Conservation (phyloP, 2,888 invertebrate species). For the Platycheirus albimanus region DNA sequence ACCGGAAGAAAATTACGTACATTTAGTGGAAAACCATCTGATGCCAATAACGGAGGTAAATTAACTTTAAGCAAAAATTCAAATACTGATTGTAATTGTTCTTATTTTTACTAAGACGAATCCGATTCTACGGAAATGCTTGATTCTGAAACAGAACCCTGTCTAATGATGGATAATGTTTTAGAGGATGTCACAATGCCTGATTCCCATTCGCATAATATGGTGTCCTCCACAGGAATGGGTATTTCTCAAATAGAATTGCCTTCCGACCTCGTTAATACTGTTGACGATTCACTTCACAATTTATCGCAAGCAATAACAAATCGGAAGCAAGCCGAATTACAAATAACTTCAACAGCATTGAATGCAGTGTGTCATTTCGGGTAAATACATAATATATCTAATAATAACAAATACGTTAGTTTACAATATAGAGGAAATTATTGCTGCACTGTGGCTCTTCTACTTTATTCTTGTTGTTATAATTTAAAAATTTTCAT, state of each 20-base stretch:
- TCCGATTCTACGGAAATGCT: slow-evolving; percentile 90
- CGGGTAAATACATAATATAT: slow-evolving; percentile 77
- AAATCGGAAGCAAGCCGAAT: slow-evolving; percentile 87
- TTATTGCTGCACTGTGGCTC: no score
- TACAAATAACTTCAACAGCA: slow-evolving; percentile 81
- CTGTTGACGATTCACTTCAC: slow-evolving; percentile 87
- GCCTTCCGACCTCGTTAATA: slow-evolving; percentile 82
- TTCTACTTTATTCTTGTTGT: no score
- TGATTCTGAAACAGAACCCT: slow-evolving; percentile 92
- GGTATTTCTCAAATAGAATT: slow-evolving; percentile 82
- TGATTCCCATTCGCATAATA: slow-evolving; percentile 87
- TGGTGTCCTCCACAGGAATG: slow-evolving; percentile 86
- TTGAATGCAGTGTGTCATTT: slow-evolving; percentile 82
- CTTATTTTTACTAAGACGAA: slow-evolving; percentile 83
- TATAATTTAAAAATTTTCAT: neutral
- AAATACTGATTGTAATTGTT: neutral
- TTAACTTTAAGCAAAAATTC: slow-evolving; percentile 1
- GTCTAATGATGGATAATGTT: slow-evolving; percentile 91
- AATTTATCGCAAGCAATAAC: slow-evolving; percentile 91
- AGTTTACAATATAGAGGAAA: no score
- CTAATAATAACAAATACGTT: no score
- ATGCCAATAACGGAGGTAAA: slow-evolving; percentile 79
- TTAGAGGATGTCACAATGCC: slow-evolving; percentile 86
- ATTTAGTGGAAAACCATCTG: slow-evolving; percentile 77
- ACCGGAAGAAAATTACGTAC: slow-evolving; percentile 81